A percentile compares a stretch with the other conserved stretches of the same genome.
These are phyloP conservation scores for Dromaius novaehollandiae DNA, from an alignment of 2,113 vertebrate species.

Conservation along the genomic window DNA sequence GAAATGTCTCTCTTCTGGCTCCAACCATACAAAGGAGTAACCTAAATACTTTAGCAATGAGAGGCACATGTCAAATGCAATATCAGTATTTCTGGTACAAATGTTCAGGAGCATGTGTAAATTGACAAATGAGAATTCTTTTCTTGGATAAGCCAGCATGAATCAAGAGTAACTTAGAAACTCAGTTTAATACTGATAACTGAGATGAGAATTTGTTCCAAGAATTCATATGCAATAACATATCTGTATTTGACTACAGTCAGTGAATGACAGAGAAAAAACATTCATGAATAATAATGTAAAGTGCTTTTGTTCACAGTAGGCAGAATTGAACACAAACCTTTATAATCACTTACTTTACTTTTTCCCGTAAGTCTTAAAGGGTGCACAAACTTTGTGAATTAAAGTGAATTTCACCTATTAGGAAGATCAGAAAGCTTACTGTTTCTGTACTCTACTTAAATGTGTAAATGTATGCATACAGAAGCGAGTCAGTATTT, in stretches of 20 bases:
- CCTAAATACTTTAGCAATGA: neutral
- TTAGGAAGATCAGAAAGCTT: neutral
- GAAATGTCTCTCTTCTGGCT: neutral
- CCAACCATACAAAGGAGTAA: neutral
- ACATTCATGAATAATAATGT: neutral
- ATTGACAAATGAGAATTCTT: neutral
- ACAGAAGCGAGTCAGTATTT: neutral
- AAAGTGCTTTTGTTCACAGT: neutral
- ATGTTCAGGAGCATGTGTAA: neutral
- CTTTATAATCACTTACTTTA: neutral
- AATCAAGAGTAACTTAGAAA: neutral
- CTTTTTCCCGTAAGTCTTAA: neutral
- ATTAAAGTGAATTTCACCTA: neutral
- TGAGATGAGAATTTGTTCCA: neutral
- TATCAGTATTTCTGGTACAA: neutral
- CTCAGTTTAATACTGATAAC: neutral
- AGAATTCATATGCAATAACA: neutral
- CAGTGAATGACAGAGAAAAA: neutral
- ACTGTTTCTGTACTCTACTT: neutral
- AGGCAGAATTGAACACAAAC: neutral
- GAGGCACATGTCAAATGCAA: neutral
- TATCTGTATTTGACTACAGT: neutral
- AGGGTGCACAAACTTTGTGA: neutral
- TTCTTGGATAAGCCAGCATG: neutral
- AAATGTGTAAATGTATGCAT: neutral